These are phyloP conservation scores for Acromyrmex echinatior DNA, from an alignment of 1,140 invertebrate genomes.

Conservation along the genomic window DNA sequence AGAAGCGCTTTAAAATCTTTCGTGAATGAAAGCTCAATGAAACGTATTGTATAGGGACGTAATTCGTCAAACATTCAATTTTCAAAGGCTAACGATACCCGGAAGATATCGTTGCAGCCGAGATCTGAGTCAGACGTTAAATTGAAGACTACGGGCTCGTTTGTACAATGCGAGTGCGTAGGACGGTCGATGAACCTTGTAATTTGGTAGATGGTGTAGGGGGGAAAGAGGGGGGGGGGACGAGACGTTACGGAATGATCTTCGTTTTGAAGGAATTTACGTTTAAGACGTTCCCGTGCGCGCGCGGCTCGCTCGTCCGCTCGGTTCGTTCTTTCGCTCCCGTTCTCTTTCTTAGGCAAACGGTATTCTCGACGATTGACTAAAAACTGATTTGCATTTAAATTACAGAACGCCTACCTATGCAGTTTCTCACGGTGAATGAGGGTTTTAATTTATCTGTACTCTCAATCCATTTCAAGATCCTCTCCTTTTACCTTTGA, in stretches of 20 bases:
- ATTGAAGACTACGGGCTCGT: slow-evolving; percentile 35
- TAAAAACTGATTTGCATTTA: slow-evolving; percentile 78
- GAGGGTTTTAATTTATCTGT: slow-evolving; percentile 75
- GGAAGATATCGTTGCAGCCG: slow-evolving; percentile 29
- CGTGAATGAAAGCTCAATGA: background rate
- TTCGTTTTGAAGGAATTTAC: slow-evolving; percentile 67
- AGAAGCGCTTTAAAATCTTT: slow-evolving; percentile 18
- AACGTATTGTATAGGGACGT: background rate
- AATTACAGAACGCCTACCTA: slow-evolving; percentile 75
- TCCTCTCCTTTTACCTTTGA: slow-evolving; percentile 72
- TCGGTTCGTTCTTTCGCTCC: background rate
- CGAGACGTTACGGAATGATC: slow-evolving; percentile 53
- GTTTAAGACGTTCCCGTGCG: slow-evolving; percentile 35
- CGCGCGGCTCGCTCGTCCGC: slow-evolving; percentile 15
- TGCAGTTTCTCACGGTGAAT: slow-evolving; percentile 65
- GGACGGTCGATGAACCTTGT: slow-evolving; percentile 55
- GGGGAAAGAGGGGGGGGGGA: background rate
- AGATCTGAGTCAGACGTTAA: slow-evolving; percentile 46
- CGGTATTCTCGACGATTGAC: slow-evolving; percentile 70
- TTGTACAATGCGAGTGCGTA: slow-evolving; percentile 42
- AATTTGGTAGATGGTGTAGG: slow-evolving; percentile 42
- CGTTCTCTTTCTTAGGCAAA: slow-evolving; percentile 68
- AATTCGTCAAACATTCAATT: slow-evolving; percentile 42
- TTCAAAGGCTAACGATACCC: slow-evolving; percentile 1
- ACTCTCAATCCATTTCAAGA: slow-evolving; percentile 68